A percentile compares a stretch with the other conserved stretches of the same genome.
These are phyloP conservation scores for Rutpela maculata DNA, from an alignment of 2,888 invertebrate species.

Conservation along the genomic window DNA sequence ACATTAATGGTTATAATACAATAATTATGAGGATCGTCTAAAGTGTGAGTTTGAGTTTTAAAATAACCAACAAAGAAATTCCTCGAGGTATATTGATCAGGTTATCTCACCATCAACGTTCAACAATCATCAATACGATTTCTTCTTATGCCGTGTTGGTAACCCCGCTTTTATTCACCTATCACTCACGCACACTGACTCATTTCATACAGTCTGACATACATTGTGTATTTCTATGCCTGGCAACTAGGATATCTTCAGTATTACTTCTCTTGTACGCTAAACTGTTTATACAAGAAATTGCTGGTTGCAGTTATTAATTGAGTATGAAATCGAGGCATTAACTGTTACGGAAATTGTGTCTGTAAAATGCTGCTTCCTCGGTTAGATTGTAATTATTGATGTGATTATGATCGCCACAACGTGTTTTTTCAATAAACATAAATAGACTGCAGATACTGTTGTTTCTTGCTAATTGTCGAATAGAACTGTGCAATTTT, in stretches of 20 bases:
- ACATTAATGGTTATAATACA: slow-evolving; percentile 45
- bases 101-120: slow-evolving; percentile 39
- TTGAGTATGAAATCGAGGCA: background rate
- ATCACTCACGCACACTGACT: slow-evolving; percentile 39
- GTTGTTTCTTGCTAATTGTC: too few species aligned
- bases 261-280: background rate
- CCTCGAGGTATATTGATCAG: slow-evolving; percentile 33
- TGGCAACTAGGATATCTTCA: slow-evolving; percentile 7
- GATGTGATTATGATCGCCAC: too few species aligned
- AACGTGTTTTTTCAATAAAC: too few species aligned
- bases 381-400: background rate
- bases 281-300: slow-evolving; percentile 7
- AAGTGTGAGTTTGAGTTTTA: slow-evolving; percentile 27
- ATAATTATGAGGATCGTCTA: slow-evolving; percentile 40
- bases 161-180: slow-evolving; percentile 39
- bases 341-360: background rate
- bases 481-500: too few species aligned
- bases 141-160: slow-evolving; percentile 17
- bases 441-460: too few species aligned
- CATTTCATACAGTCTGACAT: slow-evolving; percentile 27
- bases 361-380: background rate
- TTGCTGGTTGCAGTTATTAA: slow-evolving; percentile 3
- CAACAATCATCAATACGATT: slow-evolving; percentile 36
- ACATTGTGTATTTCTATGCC: slow-evolving; percentile 22
- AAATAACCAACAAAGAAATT: slow-evolving; percentile 38